A percentile compares a stretch with the other conserved stretches of the same genome.
Evolutionary conservation across 2,113 vertebrate species (phyloP).

Genomic region (Cochlearius cochlearius): DNA sequence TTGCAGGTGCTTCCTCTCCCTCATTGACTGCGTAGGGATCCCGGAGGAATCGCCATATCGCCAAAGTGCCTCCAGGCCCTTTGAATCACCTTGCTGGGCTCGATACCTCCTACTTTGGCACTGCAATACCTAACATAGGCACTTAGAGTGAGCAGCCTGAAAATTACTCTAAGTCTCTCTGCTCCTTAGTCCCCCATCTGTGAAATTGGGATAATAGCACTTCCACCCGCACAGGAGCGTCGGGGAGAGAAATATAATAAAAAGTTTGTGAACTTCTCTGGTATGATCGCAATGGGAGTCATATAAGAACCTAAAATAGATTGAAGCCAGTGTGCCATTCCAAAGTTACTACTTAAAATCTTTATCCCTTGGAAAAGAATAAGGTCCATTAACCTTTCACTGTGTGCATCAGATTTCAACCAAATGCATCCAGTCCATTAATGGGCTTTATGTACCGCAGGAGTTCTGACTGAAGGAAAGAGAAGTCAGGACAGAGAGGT

Average conservation of each 20-base stretch:
- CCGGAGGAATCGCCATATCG: not conserved
- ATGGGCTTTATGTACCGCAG: conserved; percentile 48
- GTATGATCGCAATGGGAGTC: conserved; percentile 51
- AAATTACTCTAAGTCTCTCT: conserved; percentile 41
- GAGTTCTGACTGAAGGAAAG: conserved; percentile 41
- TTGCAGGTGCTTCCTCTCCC: not conserved
- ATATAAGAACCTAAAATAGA: conserved; percentile 63
- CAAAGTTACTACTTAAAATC: conserved; percentile 56
- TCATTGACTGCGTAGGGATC: not conserved
- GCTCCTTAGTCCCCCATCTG: conserved; percentile 34
- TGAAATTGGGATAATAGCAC: conserved; percentile 57
- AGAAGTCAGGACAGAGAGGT: not conserved
- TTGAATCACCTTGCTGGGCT: conserved; percentile 1
- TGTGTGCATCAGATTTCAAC: conserved; percentile 50
- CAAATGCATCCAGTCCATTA: conserved; percentile 57
- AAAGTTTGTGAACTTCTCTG: conserved; percentile 48
- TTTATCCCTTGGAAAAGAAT: conserved; percentile 54
- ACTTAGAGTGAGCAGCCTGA: conserved; percentile 35
- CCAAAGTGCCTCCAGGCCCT: not conserved
- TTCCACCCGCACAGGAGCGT: not conserved
- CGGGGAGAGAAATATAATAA: conserved; percentile 46
- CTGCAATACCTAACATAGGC: not conserved
- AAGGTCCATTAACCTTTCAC: conserved; percentile 65
- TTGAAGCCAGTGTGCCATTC: conserved; percentile 54
- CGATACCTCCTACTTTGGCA: not conserved